Conservation (phyloP, 2,113 vertebrate genomes). For the Amblyornis subalaris region DNA sequence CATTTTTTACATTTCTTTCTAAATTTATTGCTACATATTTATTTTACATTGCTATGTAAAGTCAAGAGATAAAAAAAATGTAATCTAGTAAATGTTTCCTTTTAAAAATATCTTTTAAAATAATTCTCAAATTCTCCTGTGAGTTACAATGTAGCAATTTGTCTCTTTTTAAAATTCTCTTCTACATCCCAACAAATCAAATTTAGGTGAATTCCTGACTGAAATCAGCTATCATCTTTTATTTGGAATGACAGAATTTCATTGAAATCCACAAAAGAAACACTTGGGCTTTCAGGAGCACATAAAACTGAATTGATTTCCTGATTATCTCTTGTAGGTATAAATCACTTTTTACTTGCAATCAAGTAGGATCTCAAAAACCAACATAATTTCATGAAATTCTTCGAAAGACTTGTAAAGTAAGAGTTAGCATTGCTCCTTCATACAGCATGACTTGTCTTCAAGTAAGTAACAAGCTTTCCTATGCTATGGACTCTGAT, state of each 20-base stretch:
- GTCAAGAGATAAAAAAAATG: background rate
- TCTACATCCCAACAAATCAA: background rate
- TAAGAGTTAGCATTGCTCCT: background rate
- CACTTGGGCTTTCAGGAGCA: background rate
- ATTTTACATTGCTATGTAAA: background rate
- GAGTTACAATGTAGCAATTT: background rate
- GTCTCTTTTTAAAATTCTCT: background rate
- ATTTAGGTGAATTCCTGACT: background rate
- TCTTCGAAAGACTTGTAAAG: background rate
- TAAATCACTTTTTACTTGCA: background rate
- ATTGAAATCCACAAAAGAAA: background rate
- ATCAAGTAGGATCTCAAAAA: background rate
- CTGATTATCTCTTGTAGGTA: background rate
- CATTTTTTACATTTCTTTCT: background rate
- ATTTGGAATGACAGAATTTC: background rate
- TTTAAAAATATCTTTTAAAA: background rate
- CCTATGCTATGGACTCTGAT: background rate
- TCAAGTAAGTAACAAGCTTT: background rate
- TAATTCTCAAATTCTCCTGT: background rate
- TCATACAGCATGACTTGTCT: fast-evolving
- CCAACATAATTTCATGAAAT: background rate
- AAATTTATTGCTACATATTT: background rate
- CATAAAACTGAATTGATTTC: background rate
- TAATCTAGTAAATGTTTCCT: background rate
- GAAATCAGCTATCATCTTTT: background rate